Evolutionary conservation across 2,888 invertebrate species (phyloP).

Genomic region (Xestoiulus laeticollis): DNA sequence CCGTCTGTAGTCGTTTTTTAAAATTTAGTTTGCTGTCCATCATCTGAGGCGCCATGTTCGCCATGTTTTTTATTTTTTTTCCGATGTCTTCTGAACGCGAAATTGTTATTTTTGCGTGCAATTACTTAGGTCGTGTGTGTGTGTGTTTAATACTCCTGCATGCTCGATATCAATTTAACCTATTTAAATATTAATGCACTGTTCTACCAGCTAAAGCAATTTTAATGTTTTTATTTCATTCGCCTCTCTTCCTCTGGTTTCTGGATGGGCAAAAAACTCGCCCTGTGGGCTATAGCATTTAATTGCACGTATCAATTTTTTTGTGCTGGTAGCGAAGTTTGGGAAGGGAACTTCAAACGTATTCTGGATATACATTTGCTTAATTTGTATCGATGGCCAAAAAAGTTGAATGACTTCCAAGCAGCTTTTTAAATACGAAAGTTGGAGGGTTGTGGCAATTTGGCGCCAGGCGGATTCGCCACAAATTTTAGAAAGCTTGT

Average conservation of each 20-base stretch:
- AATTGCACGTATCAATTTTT: conserved; percentile 11
- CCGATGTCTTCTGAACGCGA: neutral
- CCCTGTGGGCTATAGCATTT: neutral
- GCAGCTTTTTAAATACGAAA: neutral
- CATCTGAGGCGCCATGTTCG: neutral
- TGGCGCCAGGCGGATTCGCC: neutral
- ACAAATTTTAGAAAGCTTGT: neutral
- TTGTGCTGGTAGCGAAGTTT: neutral
- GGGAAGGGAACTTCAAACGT: neutral
- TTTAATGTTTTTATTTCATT: conserved; percentile 27
- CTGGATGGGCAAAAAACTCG: neutral
- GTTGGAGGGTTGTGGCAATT: neutral
- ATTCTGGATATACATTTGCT: conserved; percentile 16
- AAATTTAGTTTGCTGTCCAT: neutral
- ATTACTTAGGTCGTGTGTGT: conserved; percentile 29
- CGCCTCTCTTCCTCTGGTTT: conserved; percentile 14
- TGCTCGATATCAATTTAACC: conserved; percentile 37
- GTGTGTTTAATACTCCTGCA: conserved; percentile 25
- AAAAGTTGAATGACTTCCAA: conserved; percentile 18
- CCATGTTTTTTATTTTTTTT: neutral
- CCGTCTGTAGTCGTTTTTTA: neutral
- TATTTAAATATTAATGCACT: conserved; percentile 37
- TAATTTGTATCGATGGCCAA: conserved; percentile 34
- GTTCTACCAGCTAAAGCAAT: conserved; percentile 11
- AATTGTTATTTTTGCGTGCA: neutral